A percentile compares a stretch with the other conserved stretches of the same genome.
Conservation (phyloP, 2,888 invertebrate species). For the Harmothoe impar region DNA sequence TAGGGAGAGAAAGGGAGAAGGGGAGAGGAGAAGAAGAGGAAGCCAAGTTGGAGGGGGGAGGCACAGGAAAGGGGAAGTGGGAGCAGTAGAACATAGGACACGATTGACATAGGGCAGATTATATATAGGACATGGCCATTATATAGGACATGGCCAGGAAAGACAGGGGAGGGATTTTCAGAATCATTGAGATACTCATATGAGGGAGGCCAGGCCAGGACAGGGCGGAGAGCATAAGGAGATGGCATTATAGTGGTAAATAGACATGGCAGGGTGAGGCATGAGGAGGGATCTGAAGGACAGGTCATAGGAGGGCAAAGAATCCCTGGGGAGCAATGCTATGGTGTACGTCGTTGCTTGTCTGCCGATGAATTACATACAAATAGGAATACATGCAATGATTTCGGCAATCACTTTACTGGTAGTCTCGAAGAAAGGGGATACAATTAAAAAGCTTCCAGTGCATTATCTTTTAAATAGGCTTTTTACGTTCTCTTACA, state of each 20-base stretch:
- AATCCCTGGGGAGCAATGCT: neutral
- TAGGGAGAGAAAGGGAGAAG: neutral
- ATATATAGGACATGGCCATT: too few relatives aligned
- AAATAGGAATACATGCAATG: too few relatives aligned
- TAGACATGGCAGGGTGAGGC: neutral
- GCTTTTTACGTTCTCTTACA: too few relatives aligned
- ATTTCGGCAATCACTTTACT: too few relatives aligned
- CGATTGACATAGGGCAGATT: neutral
- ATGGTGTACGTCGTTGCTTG: too few relatives aligned
- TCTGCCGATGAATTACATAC: too few relatives aligned
- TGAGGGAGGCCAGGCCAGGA: too few relatives aligned
- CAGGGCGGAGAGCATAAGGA: too few relatives aligned
- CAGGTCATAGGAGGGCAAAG: neutral
- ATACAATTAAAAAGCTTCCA: too few relatives aligned
- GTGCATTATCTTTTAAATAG: too few relatives aligned
- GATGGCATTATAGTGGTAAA: too few relatives aligned
- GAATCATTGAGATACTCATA: neutral
- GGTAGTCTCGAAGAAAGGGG: too few relatives aligned
- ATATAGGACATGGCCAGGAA: neutral
- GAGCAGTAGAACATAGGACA: neutral
- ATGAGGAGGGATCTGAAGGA: neutral
- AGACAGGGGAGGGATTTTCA: neutral
- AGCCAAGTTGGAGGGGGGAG: neutral
- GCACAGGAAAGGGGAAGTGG: neutral
- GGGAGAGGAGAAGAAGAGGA: neutral